Evolutionary conservation across 2,888 invertebrate species (phyloP), one percentile per base, ranked within the genome.

Genomic region (Epinotia bilunana): DNA sequence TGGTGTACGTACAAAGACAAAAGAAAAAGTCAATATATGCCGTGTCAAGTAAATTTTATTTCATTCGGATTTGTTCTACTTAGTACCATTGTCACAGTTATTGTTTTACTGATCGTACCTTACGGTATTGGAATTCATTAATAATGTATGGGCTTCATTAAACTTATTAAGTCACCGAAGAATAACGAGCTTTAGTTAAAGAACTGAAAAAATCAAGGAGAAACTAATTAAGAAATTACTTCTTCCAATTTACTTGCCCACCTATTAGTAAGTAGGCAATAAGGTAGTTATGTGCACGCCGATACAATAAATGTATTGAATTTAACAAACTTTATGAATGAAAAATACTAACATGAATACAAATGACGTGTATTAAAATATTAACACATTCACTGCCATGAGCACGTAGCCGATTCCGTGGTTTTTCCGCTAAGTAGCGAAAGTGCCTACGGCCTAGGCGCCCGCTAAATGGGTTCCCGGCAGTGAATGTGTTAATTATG

Each of bases 71-170:
- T n/a, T n/a, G 3, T 53, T 6, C 1, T 11, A 16, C 2, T 28
- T 64, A 58, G 57, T 58, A 55, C 2, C 58, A 61, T 67, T 57
- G 28, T 64, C 43, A 28, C 43, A 23, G 33, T 46, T 64, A 23
- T 65, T 71, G 16, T 55, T 71, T 55, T 71, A 28, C 71, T 71
- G 71, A 76, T 53, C 69, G 43, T 72, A 57, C 69, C 74, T 78
- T 78, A 74, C 76, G 58, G 68, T 77, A 78, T 78, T 77, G 80
- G 81, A 77, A 78, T 78, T 71, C 81, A 81, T 83, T 80, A 82
- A 82, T 83, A 81, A 83, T 82, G 81, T 79, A 83, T 83, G 78
- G 79, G 79, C 76, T 80, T 82, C 80, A 79, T 83, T 80, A 83
- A 82, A 80, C 79, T 80, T 81, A 82, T 83, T 82, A 82, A 80